Base-by-base conservation (phyloP, 2,797 vertebrate genomes). In the Anguilla marmorata region DNA sequence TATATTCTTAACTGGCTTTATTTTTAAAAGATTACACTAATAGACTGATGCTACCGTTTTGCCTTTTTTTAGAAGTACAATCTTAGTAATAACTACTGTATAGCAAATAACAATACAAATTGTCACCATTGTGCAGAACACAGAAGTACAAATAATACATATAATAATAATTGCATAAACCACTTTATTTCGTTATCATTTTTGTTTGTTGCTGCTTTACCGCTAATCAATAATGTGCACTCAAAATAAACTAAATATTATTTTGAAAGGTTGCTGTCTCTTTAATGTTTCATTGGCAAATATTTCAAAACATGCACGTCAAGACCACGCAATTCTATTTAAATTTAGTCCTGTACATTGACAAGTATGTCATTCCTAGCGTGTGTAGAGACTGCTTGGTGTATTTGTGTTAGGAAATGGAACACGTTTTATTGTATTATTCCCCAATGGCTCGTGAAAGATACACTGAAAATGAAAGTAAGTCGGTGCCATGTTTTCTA, bases 381-480 rank as follows among this genome's bases (percentile, higher is more conserved):
- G 24, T 48, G 76, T 19, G 16, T 9, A 37, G 41, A 80, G 1
- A 21, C 33, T 80, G 37, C 14, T 80, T 80, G 2, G 14, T 80
- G 37, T 80, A 48, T 80, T 45, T 80, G 41, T 80, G 76, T 24
- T 48, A 45, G 14, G 14, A 80, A 21, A 48, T 80, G 33, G 14
- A 21, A 63, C 45, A 27, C 7, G 1, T 63, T 84, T 54, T 30
- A 85, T n/a, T 16, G 16, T 11, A 41, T 21, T 37, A 86, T 52
- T 86, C 85, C 56, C 85, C 37, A 48, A 85, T 11, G 85, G 3
- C 16, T 3, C 21, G 58, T 84, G 50, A 84, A 84, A 72, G 6
- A 27, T 48, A 54, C 41, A 3, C 21, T 27, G 82, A 54, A 84
- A 84, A 54, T 84, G 24, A 84, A 84, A 84, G n/a, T n/a, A 84